A percentile compares a stretch with the other conserved stretches of the same genome.
These are phyloP conservation scores for Xiphorhynchus elegans DNA, from an alignment of 2,113 vertebrate species.

Conservation along the genomic window DNA sequence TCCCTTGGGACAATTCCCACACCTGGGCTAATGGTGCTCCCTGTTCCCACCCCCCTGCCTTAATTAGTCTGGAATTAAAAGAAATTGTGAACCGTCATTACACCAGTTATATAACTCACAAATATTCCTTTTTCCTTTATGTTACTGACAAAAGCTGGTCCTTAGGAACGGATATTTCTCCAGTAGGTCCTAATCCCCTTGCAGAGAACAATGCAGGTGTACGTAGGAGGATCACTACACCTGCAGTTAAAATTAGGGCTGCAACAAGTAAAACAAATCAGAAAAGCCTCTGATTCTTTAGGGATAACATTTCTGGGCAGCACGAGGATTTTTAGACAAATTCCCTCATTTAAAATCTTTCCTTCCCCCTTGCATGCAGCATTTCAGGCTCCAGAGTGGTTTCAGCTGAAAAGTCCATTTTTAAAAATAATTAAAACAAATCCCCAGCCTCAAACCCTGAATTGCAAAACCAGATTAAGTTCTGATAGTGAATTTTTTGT, in stretches of 20 bases:
- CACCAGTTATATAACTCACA: background rate
- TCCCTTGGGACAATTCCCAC: background rate
- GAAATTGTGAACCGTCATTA: accelerated
- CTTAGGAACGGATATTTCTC: background rate
- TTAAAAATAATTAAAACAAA: background rate
- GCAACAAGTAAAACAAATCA: background rate
- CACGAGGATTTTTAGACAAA: background rate
- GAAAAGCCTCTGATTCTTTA: accelerated
- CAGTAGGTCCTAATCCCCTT: background rate
- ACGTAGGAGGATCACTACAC: background rate
- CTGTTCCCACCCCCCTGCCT: background rate
- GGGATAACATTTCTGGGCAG: background rate
- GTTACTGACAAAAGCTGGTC: background rate
- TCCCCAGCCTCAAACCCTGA: background rate
- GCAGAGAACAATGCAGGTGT: background rate
- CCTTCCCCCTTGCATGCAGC: background rate
- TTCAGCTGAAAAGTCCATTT: background rate
- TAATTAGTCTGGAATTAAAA: background rate
- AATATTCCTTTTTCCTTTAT: background rate
- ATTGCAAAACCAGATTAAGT: background rate
- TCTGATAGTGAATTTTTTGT: background rate
- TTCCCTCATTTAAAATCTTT: background rate
- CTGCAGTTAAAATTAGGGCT: background rate
- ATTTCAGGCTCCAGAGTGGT: background rate
- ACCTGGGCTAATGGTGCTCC: background rate